Percentiles rank a stretch among this genome's conserved stretches.
phyloP scores from a whole-genome alignment of 1,140 invertebrate genomes.

The Drosophila kohkoa region DNA sequence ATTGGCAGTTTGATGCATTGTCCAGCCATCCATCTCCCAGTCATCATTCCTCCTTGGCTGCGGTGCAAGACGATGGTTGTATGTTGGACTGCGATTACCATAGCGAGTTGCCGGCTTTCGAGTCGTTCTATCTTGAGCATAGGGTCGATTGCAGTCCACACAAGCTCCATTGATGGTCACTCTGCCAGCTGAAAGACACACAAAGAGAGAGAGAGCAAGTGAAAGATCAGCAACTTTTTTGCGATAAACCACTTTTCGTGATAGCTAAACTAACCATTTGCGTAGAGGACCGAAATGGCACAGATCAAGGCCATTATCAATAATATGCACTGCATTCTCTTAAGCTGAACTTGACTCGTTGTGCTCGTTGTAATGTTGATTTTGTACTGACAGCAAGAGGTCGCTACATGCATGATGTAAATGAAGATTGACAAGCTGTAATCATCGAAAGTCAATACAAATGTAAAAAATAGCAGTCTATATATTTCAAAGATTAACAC shows the following conservation, averaged over 20 bases:
- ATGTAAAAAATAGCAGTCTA: background rate
- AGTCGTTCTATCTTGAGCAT: background rate
- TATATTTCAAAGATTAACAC: too few species aligned
- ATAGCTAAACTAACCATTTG: conserved; percentile 45
- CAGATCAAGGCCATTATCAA: conserved; percentile 45
- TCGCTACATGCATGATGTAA: conserved; percentile 10
- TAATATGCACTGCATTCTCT: conserved; percentile 51
- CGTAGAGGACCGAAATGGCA: conserved; percentile 38
- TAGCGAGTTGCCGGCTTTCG: background rate
- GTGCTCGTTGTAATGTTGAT: conserved; percentile 23
- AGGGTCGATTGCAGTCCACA: conserved; percentile 40
- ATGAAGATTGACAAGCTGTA: conserved; percentile 1
- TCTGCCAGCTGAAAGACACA: conserved; percentile 46
- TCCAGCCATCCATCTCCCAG: conserved; percentile 4
- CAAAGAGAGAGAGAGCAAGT: background rate
- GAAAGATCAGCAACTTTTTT: too few species aligned
- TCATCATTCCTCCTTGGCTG: background rate
- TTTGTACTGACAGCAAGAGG: conserved; percentile 45
- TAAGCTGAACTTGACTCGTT: conserved; percentile 5
- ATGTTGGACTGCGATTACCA: background rate
- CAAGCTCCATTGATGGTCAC: conserved; percentile 63
- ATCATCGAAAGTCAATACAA: background rate
- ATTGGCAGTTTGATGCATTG: background rate
- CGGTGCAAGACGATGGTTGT: background rate
- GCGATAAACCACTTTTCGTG: background rate